Evolutionary conservation across 2,888 invertebrate genomes (phyloP).

Genomic region (Ormyrus pomaceus): DNA sequence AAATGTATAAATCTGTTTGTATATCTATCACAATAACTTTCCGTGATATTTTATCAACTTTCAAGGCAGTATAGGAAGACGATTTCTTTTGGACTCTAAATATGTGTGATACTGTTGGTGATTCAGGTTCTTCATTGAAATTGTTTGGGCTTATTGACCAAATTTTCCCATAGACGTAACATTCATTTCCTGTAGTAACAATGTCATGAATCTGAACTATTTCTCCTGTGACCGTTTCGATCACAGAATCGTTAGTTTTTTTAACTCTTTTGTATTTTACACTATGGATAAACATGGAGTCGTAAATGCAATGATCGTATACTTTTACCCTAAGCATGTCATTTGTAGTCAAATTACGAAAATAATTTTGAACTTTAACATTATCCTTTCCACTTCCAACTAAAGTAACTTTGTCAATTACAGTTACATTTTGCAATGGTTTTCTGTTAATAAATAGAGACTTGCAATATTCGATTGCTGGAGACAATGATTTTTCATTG

Average conservation of each 20-base stretch:
- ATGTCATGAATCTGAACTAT: slow-evolving; percentile 15
- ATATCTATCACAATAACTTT: neutral
- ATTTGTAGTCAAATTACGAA: neutral
- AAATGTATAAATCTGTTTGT: neutral
- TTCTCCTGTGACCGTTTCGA: neutral
- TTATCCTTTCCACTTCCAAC: neutral
- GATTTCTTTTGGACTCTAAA: neutral
- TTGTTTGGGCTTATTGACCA: neutral
- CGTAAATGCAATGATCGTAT: slow-evolving; percentile 13
- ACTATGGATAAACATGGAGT: slow-evolving; percentile 5
- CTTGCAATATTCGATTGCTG: slow-evolving; percentile 1
- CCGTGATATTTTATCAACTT: neutral
- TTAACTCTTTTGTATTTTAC: neutral
- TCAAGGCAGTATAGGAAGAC: no score
- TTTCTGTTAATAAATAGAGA: neutral
- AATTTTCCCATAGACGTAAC: neutral
- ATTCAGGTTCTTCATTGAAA: neutral
- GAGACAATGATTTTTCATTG: neutral
- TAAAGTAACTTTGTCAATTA: neutral
- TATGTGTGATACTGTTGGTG: neutral
- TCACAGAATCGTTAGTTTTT: slow-evolving; percentile 16
- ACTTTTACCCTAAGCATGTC: neutral
- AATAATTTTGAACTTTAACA: neutral
- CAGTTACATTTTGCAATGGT: neutral
- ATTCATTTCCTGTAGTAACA: neutral